phyloP scores from a whole-genome alignment of 2,797 vertebrate genomes.

The Gouania willdenowi region DNA sequence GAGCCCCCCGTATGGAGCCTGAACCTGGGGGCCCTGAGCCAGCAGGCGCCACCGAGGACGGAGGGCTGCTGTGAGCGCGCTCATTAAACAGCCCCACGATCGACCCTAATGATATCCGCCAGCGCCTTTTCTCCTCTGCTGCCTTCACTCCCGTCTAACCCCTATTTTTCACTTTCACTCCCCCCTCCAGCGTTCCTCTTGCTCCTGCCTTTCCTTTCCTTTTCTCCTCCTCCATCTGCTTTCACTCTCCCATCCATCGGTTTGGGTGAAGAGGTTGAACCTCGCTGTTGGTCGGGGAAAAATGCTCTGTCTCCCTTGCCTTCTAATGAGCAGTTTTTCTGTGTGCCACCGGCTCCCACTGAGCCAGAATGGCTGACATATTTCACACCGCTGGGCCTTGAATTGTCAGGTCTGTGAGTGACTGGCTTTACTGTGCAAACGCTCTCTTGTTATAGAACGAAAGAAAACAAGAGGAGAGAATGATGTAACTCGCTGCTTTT shows the following conservation, averaged over 20 bases:
- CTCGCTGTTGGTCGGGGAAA: slow-evolving; percentile 17
- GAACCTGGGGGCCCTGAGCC: slow-evolving; percentile 46
- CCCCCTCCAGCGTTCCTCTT: slow-evolving; percentile 11
- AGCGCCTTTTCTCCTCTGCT: slow-evolving; percentile 24
- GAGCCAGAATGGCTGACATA: slow-evolving; percentile 63
- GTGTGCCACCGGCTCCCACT: slow-evolving; percentile 40
- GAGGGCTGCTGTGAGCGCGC: slow-evolving; percentile 59
- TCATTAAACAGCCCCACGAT: slow-evolving; percentile 58
- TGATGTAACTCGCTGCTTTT: slow-evolving; percentile 55
- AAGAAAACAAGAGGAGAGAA: slow-evolving; percentile 35
- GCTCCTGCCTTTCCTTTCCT: neutral
- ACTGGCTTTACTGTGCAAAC: slow-evolving; percentile 26
- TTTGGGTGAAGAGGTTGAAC: slow-evolving; percentile 37
- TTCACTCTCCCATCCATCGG: neutral
- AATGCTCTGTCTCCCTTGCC: slow-evolving; percentile 45
- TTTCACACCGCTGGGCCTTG: slow-evolving; percentile 51
- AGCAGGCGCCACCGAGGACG: slow-evolving; percentile 62
- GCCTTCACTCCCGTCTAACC: slow-evolving; percentile 4
- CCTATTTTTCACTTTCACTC: slow-evolving; percentile 6
- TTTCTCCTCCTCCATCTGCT: neutral
- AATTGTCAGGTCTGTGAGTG: slow-evolving; percentile 36
- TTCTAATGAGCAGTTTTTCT: slow-evolving; percentile 67
- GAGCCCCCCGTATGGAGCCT: slow-evolving; percentile 23
- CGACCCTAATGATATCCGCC: slow-evolving; percentile 63
- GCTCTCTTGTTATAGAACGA: slow-evolving; percentile 15